Evolutionary conservation across 2,888 invertebrate species (phyloP).

Genomic region (Mesochorus sp.): DNA sequence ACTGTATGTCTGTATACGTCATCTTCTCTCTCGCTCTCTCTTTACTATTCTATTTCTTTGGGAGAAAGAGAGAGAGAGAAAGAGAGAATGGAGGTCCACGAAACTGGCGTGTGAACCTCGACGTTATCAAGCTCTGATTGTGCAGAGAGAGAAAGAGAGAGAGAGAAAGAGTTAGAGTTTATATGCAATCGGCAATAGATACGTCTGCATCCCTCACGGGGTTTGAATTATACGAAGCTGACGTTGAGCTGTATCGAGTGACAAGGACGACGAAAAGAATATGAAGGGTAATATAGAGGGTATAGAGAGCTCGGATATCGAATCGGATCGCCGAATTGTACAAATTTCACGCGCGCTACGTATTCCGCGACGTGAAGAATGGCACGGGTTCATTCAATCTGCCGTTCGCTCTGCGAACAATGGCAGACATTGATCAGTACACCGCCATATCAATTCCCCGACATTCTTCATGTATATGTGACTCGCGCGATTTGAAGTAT

Average conservation of each 20-base stretch:
- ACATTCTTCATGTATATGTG: no score
- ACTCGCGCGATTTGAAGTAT: not conserved
- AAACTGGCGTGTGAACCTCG: constrained; percentile 45
- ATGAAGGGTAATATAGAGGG: no score
- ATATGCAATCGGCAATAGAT: constrained; percentile 30
- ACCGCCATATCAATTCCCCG: not conserved
- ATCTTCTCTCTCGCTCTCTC: not conserved
- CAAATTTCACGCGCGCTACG: not conserved
- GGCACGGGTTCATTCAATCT: not conserved
- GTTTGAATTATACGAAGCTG: not conserved
- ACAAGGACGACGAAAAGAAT: not conserved
- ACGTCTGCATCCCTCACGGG: not conserved
- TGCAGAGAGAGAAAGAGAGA: constrained; percentile 21
- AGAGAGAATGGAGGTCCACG: constrained; percentile 29
- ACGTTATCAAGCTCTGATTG: constrained; percentile 49
- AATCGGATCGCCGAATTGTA: not conserved
- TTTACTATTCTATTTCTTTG: constrained; percentile 11
- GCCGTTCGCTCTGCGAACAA: not conserved
- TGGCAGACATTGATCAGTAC: not conserved
- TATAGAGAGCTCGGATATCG: not conserved
- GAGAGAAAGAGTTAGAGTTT: no score
- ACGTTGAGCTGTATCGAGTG: not conserved
- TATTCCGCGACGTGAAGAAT: not conserved
- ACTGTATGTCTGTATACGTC: constrained; percentile 41
- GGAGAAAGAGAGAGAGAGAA: constrained; percentile 23